Evolutionary conservation across 2,113 vertebrate genomes (phyloP).

Genomic region (Psettodes erumei): DNA sequence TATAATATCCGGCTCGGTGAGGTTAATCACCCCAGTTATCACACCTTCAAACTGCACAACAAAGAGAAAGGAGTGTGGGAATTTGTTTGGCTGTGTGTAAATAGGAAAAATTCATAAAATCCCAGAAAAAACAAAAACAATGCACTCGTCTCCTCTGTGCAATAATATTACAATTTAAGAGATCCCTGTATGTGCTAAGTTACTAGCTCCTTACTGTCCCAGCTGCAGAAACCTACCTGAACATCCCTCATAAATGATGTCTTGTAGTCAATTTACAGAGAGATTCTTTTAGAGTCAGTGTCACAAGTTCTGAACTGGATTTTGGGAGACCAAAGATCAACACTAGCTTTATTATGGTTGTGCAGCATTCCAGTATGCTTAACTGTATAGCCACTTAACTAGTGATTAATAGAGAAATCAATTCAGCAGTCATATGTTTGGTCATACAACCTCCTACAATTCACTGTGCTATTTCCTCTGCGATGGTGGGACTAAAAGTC

Average conservation of each 20-base stretch:
- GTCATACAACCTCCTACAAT: conserved; percentile 22
- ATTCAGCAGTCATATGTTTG: conserved; percentile 21
- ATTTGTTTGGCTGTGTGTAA: neutral
- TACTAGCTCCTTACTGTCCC: conserved; percentile 20
- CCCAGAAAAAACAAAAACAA: neutral
- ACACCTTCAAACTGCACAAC: conserved; percentile 15
- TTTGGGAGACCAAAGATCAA: conserved; percentile 79
- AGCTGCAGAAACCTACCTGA: conserved; percentile 45
- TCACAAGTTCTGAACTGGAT: conserved; percentile 52
- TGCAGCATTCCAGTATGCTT: conserved; percentile 51
- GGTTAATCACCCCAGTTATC: neutral
- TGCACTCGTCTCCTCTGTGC: neutral
- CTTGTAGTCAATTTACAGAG: conserved; percentile 38
- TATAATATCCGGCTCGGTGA: too few species aligned
- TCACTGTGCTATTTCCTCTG: conserved; percentile 65
- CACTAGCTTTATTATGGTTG: conserved; percentile 60
- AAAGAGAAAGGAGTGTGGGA: neutral
- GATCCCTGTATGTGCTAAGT: conserved; percentile 4
- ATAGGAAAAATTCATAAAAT: neutral
- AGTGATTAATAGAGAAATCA: conserved; percentile 41
- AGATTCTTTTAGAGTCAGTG: conserved; percentile 48
- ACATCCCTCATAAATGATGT: conserved; percentile 36
- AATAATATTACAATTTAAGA: conserved; percentile 11
- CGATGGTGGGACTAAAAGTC: conserved; percentile 24
- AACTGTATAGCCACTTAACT: conserved; percentile 37